Percentiles rank a stretch among this genome's conserved stretches.
These are phyloP conservation scores for Rotaria socialis DNA, from an alignment of 2,888 invertebrate genomes.

Conservation along the genomic window DNA sequence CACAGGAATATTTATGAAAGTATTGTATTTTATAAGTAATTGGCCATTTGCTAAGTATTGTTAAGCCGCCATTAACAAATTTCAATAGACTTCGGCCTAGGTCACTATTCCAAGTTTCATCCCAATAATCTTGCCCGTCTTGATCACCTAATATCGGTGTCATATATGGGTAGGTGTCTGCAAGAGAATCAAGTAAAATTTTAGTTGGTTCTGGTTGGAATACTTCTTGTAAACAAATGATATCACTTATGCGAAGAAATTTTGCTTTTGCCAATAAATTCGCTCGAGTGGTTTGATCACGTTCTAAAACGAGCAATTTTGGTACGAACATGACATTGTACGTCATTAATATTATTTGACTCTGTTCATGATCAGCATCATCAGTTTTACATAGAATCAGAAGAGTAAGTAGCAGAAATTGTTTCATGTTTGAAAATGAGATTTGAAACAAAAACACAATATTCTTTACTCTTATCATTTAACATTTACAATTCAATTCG, in stretches of 20 bases:
- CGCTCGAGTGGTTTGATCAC: slow-evolving; percentile 10
- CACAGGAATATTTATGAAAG: background rate
- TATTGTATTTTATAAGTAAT: background rate
- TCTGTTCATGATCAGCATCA: background rate
- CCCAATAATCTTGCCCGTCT: background rate
- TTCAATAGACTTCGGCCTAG: background rate
- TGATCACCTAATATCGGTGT: background rate
- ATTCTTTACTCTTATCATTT: background rate
- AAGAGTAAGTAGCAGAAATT: background rate
- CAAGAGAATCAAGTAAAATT: background rate
- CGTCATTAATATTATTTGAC: background rate
- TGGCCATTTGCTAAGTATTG: slow-evolving; percentile 3
- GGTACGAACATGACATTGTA: slow-evolving; percentile 28
- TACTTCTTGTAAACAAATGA: slow-evolving; percentile 14
- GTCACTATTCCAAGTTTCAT: slow-evolving; percentile 17
- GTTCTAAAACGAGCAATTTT: background rate
- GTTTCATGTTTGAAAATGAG: background rate
- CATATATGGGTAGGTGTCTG: background rate
- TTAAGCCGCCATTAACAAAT: slow-evolving; percentile 10
- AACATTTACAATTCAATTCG: background rate
- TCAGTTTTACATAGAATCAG: background rate
- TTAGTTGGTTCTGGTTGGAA: background rate
- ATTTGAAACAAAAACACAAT: background rate
- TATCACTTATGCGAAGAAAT: background rate
- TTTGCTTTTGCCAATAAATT: slow-evolving; percentile 1